Evolutionary conservation across 2,113 vertebrate genomes (phyloP), one percentile per base, ranked within the genome.

Genomic region (Nibea albiflora): DNA sequence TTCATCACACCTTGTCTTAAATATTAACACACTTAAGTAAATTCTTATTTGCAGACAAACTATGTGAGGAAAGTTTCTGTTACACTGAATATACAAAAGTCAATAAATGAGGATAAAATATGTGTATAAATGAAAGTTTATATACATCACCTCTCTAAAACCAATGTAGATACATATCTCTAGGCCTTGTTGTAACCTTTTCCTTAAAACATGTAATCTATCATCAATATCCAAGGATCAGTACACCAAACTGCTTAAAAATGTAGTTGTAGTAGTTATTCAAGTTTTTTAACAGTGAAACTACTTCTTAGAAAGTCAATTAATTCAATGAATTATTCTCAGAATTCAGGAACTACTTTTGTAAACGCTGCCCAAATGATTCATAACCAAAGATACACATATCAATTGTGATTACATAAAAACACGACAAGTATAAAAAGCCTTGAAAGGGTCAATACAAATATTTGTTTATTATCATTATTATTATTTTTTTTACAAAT

Each of bases 381-480:
- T 14, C 3, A 22, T 4, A 46, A 26, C 26, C 11, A 7, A 49
- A 9, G 2, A 47, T 35, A 8, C 16, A 24, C 14, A 60, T 5
- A 28, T 71, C 9, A 63, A 42, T 17, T 0, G 7, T 19, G 3
- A 53, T 15, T 11, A 42, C 24, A 76, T 22, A 50, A 63, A 76
- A 84, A 31, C 10, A 77, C 5, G 52, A 47, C 26, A 73, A 60
- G 50, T 60, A 70, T 68, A 46, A 56, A 73, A 72, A 57, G 17
- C 74, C 2, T 78, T 80, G 28, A 75, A 91, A 87, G 88, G 69
- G 60, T 85, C 76, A 62, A 66, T 94, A 92, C 92, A 95, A 94
- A 93, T 92, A 83, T 92, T 93, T 93, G 88, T 73, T 70, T 26
- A 39, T 81, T 82, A 90, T 93, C 93, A 87, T 73, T 70, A 26